A percentile compares a stretch with the other conserved stretches of the same genome.
Evolutionary conservation across 2,797 vertebrate genomes (phyloP).

Genomic region (Coccyzus lansbergi): DNA sequence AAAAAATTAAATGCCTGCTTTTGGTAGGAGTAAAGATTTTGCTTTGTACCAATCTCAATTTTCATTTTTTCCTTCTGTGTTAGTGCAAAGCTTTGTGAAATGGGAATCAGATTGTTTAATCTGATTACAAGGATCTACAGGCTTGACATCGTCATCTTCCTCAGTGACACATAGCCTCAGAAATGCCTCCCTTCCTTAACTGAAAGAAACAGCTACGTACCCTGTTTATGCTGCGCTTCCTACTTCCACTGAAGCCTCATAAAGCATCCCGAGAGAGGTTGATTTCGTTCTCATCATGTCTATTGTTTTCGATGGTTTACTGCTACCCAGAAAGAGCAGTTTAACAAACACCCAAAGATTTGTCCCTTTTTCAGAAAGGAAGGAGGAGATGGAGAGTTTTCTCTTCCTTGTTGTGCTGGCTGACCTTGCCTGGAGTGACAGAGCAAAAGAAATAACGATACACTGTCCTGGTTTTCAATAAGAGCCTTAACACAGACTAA

Average conservation of each 20-base stretch:
- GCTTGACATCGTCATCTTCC: conserved; percentile 16
- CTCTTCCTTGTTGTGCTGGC: not conserved
- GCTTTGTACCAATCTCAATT: not conserved
- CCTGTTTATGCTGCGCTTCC: not conserved
- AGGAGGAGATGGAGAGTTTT: not conserved
- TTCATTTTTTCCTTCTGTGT: not conserved
- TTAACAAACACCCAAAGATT: not conserved
- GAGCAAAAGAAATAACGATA: conserved; percentile 42
- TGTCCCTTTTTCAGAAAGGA: not conserved
- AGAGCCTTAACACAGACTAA: conserved; percentile 23
- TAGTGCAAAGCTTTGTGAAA: not conserved
- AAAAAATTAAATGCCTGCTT: conserved; percentile 41
- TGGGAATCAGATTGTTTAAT: conserved; percentile 40
- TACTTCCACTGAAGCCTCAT: not conserved
- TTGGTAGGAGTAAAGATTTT: conserved; percentile 39
- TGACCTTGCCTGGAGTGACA: conserved; percentile 71
- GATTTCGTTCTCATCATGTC: not conserved
- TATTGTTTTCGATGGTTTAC: conserved; percentile 12
- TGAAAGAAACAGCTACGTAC: not conserved
- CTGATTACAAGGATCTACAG: conserved; percentile 23
- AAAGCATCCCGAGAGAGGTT: not conserved
- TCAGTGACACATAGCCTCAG: not conserved
- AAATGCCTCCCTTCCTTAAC: not conserved
- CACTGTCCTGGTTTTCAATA: conserved; percentile 55
- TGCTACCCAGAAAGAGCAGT: not conserved